phyloP scores from a whole-genome alignment of 2,888 invertebrate genomes.

The Lacanobia oleracea region DNA sequence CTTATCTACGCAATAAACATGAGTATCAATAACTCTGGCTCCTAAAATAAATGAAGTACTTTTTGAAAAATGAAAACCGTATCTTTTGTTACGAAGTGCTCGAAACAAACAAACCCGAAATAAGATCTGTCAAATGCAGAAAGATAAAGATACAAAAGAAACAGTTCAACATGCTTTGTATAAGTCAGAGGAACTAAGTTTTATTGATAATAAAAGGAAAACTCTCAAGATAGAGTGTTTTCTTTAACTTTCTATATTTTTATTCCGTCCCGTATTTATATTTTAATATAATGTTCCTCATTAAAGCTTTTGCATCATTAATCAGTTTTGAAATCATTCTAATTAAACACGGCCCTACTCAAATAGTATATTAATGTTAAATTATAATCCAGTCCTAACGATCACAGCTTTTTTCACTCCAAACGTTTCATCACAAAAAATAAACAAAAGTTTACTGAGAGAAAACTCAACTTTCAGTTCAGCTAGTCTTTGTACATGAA shows the following conservation, averaged over 20 bases:
- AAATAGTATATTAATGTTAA: neutral
- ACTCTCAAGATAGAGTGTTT: neutral
- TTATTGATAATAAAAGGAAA: neutral
- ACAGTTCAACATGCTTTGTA: neutral
- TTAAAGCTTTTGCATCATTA: neutral
- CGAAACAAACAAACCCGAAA: conserved; percentile 19
- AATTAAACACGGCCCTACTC: neutral
- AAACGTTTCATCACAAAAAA: conserved; percentile 3
- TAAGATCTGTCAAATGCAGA: conserved; percentile 37
- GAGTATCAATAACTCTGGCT: neutral
- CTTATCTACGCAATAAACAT: neutral
- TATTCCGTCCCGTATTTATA: no score
- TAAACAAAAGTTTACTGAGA: neutral
- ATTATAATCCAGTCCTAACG: neutral
- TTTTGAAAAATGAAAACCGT: neutral
- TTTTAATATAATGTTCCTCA: no score
- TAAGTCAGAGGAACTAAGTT: neutral
- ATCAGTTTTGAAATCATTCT: neutral
- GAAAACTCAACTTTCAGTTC: no score
- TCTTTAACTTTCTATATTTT: neutral
- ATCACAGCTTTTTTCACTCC: neutral
- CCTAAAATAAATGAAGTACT: neutral
- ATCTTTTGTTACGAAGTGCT: neutral
- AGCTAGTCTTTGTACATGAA: no score
- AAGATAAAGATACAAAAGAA: neutral